phyloP scores from a whole-genome alignment of 2,888 invertebrate genomes.

The Deroplatys truncata region DNA sequence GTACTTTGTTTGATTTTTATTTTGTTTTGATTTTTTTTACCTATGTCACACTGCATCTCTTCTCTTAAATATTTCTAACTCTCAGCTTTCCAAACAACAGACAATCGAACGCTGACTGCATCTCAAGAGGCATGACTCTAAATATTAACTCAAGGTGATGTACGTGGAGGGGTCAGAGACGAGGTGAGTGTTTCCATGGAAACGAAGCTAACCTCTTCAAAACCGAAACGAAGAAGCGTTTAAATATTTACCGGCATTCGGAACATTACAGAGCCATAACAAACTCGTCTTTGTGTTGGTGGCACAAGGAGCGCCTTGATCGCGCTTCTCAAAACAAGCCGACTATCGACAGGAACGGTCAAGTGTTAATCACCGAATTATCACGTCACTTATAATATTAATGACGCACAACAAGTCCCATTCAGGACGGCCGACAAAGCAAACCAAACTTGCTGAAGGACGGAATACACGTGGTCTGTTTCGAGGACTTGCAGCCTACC shows the following conservation, averaged over 20 bases:
- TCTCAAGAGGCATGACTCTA: background rate
- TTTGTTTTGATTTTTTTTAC: too few species aligned
- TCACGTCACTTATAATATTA: conserved; percentile 15
- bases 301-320: background rate
- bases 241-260: conserved; percentile 21
- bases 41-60: too few species aligned
- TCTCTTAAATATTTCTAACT: background rate
- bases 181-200: background rate
- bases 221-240: conserved; percentile 2
- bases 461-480: background rate
- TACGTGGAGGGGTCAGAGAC: background rate
- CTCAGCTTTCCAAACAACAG: background rate
- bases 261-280: conserved; percentile 19
- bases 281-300: background rate
- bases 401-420: background rate
- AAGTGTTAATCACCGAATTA: conserved; percentile 24
- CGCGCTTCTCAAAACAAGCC: background rate
- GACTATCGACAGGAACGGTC: background rate
- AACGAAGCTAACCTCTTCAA: background rate
- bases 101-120: background rate
- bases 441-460: background rate
- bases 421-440: background rate
- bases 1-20: too few species aligned
- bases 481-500: background rate
- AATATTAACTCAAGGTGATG: background rate